Evolutionary conservation across 1,140 invertebrate genomes (phyloP), one percentile per base, ranked within the genome.

Genomic region (Brachionus rotundiformis): DNA sequence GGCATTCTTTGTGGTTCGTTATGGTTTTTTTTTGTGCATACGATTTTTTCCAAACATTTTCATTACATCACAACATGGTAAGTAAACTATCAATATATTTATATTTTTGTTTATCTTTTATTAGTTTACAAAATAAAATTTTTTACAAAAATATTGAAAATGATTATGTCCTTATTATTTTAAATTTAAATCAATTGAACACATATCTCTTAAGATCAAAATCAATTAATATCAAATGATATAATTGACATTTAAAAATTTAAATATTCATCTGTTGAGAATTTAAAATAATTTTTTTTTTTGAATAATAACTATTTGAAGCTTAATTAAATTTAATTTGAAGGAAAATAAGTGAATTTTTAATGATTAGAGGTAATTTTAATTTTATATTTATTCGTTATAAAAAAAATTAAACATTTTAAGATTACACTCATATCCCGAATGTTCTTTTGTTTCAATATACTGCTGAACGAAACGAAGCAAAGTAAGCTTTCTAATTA

Each of bases 1-100:
- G 94, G 94, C 59, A 86, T 90, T 61, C 80, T 92, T 63, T 89
- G 92, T 85, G 93, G 92, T 75, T 89, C 90, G 77, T 47, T 91
- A 23, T 95, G 93, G 93, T 95, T 94, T 89, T 87, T 90, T 76
- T 85, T 94, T 41, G 93, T 92, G 33, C 93, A 95, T 85, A 87
- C 92, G 84, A 85, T 94, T 76, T 90, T 95, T 75, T 94, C 94
- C 82, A 94, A 94, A 82, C 88, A 93, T 82, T 96, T 95, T 88
- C 94, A 94, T 82, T 90, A 92, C 84, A 90, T 96, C 83, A 93
- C 93, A 33, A 91, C 92, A 84, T 93, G 94, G 94, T 95, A 90
- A 91, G 91, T 86, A 29, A 16, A 23, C 3, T 16, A 36, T n/a
- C n/a, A n/a, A n/a, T n/a, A n/a, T n/a, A n/a, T n/a, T n/a, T n/a